Base-by-base conservation (phyloP, 2,113 vertebrate species). In the Pelecanus crispus region DNA sequence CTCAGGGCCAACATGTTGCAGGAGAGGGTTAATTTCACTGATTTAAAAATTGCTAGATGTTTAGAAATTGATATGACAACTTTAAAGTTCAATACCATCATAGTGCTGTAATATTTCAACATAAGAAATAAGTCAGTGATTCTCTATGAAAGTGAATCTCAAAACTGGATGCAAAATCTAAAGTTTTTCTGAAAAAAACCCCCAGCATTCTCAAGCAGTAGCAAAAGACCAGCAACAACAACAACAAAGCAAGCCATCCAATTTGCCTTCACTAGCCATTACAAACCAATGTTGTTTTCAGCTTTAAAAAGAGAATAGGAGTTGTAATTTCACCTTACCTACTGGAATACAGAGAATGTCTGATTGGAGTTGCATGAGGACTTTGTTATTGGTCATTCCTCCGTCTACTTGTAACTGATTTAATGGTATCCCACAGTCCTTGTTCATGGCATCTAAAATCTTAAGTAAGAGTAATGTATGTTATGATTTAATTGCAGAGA, bases 381-480 rank as follows among this genome's bases (percentile, higher is more conserved):
- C 95, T 94, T 98, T 98, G 96, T 99, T 99, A 92, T 97, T 98
- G 32, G 99, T 99, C 99, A 99, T 99, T 86, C 99, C 99, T 96
- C 99, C 99, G 0, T 99, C 99, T 74, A 99, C 99, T 94, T 99
- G 98, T 95, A 99, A 97, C 96, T 98, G 98, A 10, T 83, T 98
- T 84, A 99, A 98, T 84, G 98, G 98, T 87, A 99, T 97, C n/a
- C 99, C 99, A 91, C 98, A 99, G 97, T 99, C 99, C 47, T 98
- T 98, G 97, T 99, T 99, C 98, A 99, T 99, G 18, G 99, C 99
- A 87, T 99, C 99, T 74, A 99, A 96, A 98, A 99, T 99, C 99
- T 99, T 94, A 87, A 93, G 75, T 28, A 79, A 95, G 91, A 90
- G 55, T 8, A 81, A 82, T 40, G 42, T 3, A 86, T 22, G 28